Conservation (phyloP, 2,888 invertebrate species). For the Brenthis daphne region DNA sequence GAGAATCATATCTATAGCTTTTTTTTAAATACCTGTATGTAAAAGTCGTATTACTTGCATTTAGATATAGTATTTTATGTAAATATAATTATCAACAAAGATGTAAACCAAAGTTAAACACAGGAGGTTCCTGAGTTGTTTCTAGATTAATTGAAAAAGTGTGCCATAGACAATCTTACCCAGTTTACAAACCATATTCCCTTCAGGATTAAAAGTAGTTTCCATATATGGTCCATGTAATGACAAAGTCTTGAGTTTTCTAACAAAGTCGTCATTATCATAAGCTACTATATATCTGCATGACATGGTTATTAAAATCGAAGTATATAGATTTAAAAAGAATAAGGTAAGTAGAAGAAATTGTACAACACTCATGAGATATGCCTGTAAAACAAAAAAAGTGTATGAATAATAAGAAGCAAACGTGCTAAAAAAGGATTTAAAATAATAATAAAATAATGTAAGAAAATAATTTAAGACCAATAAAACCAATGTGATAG, state of each 20-base stretch:
- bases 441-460: no score
- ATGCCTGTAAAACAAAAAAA: conserved; percentile 62
- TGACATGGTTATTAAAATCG: conserved; percentile 65
- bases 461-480: no score
- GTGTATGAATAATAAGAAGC: not conserved
- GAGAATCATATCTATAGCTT: no score
- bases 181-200: conserved; percentile 67
- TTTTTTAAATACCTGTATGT: no score
- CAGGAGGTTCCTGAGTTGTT: not conserved
- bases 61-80: no score
- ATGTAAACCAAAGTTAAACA: no score
- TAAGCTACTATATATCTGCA: conserved; percentile 64
- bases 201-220: conserved; percentile 54
- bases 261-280: conserved; percentile 52
- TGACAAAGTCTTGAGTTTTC: conserved; percentile 49
- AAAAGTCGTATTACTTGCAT: no score
- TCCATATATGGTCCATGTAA: conserved; percentile 53
- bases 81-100: no score
- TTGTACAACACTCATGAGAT: conserved; percentile 75
- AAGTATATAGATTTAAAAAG: conserved; percentile 72
- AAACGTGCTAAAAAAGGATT: no score
- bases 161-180: conserved; percentile 45
- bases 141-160: not conserved
- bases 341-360: conserved; percentile 73
- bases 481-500: no score